phyloP scores from a whole-genome alignment of 2,888 invertebrate genomes.

The Achlya flavicornis region DNA sequence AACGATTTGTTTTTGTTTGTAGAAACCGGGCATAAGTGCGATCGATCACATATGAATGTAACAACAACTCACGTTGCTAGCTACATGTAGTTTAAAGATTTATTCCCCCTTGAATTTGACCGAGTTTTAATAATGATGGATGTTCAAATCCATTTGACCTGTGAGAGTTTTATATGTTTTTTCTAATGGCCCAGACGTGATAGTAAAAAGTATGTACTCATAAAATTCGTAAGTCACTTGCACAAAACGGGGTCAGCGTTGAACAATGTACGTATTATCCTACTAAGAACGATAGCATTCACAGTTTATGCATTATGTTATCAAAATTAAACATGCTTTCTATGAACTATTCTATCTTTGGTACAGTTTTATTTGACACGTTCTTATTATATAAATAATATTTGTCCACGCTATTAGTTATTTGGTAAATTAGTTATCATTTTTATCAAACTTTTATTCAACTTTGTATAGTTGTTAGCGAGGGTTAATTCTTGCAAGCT shows the following conservation, averaged over 20 bases:
- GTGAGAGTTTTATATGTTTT: slow-evolving; percentile 1
- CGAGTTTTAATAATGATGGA: slow-evolving; percentile 2
- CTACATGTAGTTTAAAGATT: not conserved
- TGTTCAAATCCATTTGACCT: not conserved
- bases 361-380: not conserved
- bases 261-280: not conserved
- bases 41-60: too few species aligned
- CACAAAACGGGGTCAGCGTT: slow-evolving; percentile 1
- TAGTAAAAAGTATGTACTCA: slow-evolving; percentile 5
- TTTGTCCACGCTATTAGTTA: not conserved
- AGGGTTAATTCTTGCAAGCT: too few species aligned
- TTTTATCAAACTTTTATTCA: too few species aligned
- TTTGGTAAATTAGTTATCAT: not conserved
- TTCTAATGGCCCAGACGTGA: slow-evolving; percentile 1
- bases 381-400: not conserved
- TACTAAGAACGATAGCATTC: not conserved
- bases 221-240: slow-evolving; percentile 4
- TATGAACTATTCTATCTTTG: not conserved
- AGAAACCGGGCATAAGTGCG: too few species aligned
- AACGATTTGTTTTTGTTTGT: too few species aligned
- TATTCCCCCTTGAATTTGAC: not conserved
- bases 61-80: too few species aligned
- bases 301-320: not conserved
- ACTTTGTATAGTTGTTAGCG: too few species aligned
- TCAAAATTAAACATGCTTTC: not conserved